Percentiles rank a stretch among this genome's conserved stretches.
phyloP scores from a whole-genome alignment of 2,888 invertebrate species.

The Tipula confusa region DNA sequence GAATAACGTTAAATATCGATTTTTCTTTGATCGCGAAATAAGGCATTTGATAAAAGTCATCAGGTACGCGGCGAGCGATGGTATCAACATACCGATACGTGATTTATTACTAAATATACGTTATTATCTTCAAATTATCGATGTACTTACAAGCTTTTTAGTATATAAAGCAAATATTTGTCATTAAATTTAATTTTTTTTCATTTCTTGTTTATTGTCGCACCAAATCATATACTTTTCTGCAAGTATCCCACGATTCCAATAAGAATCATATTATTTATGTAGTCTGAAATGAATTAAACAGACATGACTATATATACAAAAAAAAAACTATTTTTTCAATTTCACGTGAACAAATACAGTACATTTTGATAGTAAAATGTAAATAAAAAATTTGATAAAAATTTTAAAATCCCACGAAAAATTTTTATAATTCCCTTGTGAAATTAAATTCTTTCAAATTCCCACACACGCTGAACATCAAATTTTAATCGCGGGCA shows the following conservation, averaged over 20 bases:
- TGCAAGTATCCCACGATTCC: slow-evolving; percentile 25
- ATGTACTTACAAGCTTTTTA: neutral
- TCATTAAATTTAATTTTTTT: neutral
- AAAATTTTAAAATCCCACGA: neutral
- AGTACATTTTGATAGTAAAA: neutral
- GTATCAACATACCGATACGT: too few species aligned
- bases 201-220: neutral
- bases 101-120: neutral
- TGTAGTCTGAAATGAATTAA: neutral
- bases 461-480: neutral
- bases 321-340: neutral
- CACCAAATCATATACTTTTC: neutral
- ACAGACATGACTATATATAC: too few species aligned
- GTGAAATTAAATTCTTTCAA: neutral
- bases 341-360: neutral
- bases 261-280: neutral
- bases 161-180: neutral
- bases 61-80: too few species aligned
- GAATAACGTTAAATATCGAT: too few species aligned
- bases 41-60: too few species aligned
- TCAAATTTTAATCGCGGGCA: too few species aligned
- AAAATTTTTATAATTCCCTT: neutral
- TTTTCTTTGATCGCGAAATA: too few species aligned
- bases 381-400: neutral
- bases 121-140: neutral